Base-by-base conservation (phyloP, 2,113 vertebrate species). In the Mirounga angustirostris region DNA sequence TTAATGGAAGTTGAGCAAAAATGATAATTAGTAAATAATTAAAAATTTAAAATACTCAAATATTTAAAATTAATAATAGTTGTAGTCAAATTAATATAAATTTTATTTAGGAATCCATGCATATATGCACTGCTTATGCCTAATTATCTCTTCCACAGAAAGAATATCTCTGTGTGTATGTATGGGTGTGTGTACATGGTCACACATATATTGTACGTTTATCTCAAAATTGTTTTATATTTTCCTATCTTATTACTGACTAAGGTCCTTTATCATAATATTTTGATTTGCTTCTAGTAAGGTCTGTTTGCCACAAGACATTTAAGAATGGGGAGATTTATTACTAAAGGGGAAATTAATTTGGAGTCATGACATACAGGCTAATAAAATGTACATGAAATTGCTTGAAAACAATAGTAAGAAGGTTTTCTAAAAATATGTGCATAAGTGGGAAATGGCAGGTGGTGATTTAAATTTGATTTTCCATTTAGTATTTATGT, bases 21-120 rank as follows among this genome's bases (percentile, higher is more conserved):
- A 8, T 96, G 40, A 50, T 92, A 69, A 96, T 54, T 79, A 92
- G 22, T 59, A 56, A 94, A 59, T 92, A 88, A 95, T 85, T 73
- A 67, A 87, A 87, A 46, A 1, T n/a, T 71, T 84, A 36, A 81
- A 89, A 52, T 79, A 56, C 19, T 94, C 28, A 69, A 86, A n/a
- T 73, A 76, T 74, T 97, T 94, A 90, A 94, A 92, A 82, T 91
- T 85, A 78, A 59, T 79, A 92, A 65, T 61, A 11, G 28, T 63
- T 81, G 0, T 63, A 50, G 30, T 78, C 21, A 81, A 69, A 74
- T 13, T 46, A 69, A 95, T 89, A 50, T 80, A 95, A 91, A 58
- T 94, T 95, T 76, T 78, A 73, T 94, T 86, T 87, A 76, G 9
- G 13, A 78, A 85, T 52, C n/a, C 89, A 71, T 63, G 83, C 30